A percentile compares a stretch with the other conserved stretches of the same genome.
phyloP scores from a whole-genome alignment of 1,140 invertebrate genomes.

The Plutomurus gul region DNA sequence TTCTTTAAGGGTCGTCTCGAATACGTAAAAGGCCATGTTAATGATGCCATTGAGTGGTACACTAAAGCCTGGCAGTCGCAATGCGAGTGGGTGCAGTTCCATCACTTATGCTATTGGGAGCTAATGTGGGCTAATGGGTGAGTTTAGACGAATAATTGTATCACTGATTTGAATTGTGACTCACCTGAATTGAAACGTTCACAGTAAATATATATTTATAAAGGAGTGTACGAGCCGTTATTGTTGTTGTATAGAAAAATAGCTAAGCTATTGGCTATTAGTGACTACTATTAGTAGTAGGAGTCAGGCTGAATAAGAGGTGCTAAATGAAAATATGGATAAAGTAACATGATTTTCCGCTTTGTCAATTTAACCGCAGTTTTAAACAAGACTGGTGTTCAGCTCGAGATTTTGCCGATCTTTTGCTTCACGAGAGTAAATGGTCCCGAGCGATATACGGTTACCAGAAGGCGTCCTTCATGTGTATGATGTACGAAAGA shows the following conservation, averaged over 20 bases:
- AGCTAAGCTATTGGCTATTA: no score
- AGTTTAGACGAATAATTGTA: no score
- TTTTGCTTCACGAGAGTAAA: conserved; percentile 75
- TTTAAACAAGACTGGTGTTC: conserved; percentile 71
- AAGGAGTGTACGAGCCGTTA: not conserved
- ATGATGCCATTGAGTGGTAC: conserved; percentile 73
- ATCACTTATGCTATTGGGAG: conserved; percentile 95
- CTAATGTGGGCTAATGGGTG: conserved; percentile 86
- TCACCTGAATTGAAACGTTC: no score
- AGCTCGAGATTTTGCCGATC: conserved; percentile 72
- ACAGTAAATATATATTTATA: not conserved
- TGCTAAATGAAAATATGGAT: not conserved
- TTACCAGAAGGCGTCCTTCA: conserved; percentile 83
- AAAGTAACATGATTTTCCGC: not conserved
- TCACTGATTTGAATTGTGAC: no score
- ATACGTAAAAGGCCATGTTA: conserved; percentile 78
- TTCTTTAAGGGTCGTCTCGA: conserved; percentile 87
- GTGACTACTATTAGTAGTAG: not conserved
- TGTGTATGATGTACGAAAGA: conserved; percentile 71
- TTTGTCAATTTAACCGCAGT: conserved; percentile 56
- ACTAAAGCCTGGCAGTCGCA: conserved; percentile 83
- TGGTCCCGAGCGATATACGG: conserved; percentile 92
- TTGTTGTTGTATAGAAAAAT: not conserved
- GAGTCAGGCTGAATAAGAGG: not conserved
- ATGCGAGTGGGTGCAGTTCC: conserved; percentile 87